These are phyloP conservation scores for Amphipoea lucens DNA, from an alignment of 2,888 invertebrate species.

Conservation along the genomic window DNA sequence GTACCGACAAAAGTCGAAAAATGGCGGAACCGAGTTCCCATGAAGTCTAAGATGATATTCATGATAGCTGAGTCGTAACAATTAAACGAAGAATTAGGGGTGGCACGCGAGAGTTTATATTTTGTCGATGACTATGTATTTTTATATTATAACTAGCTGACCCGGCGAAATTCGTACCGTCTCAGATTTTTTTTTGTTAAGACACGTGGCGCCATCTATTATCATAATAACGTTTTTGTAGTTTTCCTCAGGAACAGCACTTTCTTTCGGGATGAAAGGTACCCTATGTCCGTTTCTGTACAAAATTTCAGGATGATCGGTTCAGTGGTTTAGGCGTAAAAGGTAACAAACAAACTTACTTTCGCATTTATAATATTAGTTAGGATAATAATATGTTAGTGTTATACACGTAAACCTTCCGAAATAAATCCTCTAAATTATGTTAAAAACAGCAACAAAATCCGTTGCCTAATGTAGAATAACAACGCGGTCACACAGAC, in stretches of 20 bases:
- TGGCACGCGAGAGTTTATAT: conserved; percentile 27
- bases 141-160: no score
- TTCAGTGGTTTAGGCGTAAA: no score
- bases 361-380: no score
- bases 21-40: conserved; percentile 87
- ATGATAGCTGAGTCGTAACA: conserved; percentile 85
- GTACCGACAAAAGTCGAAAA: conserved; percentile 82
- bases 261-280: no score
- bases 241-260: no score
- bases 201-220: no score
- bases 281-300: no score
- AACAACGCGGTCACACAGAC: neutral
- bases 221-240: no score
- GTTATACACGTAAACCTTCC: neutral
- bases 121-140: neutral
- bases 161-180: no score
- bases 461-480: neutral
- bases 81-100: conserved; percentile 82
- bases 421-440: neutral
- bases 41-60: conserved; percentile 86
- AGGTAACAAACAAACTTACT: no score
- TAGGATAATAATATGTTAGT: neutral
- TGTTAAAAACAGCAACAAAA: neutral
- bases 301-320: no score
- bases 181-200: no score